Base-by-base conservation (phyloP, 2,113 vertebrate genomes). In the Cynopterus brachyotis region DNA sequence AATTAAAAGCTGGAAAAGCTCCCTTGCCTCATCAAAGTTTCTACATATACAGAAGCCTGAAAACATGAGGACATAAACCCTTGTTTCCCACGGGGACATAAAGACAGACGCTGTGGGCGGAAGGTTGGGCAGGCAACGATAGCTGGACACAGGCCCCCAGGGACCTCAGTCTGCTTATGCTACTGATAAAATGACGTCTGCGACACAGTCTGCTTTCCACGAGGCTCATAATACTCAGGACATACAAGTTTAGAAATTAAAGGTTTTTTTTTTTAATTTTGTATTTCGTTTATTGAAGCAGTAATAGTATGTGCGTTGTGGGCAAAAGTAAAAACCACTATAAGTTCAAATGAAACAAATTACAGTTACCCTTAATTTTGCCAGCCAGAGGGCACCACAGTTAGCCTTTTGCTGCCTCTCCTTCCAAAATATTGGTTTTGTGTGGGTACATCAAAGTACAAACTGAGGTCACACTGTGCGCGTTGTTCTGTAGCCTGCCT, bases 371-470 rank as follows among this genome's bases (percentile, higher is more conserved):
- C 42, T 70, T 50, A 26, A 20, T 60, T 17, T 79, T 42, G 22
- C 24, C 32, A 6, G 11, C 59, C 47, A 6, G 70, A 37, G 78
- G 37, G 81, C 26, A 28, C 45, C 20, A 1, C 2, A 1, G 26
- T 12, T 2, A 30, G 35, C 30, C 22, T 50, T 81, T 28, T 22
- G 53, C 13, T 13, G 3, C 30, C 26, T 24, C 47, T 10, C 26
- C 57, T 64, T 42, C 57, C 28, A 28, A 30, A 75, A 12, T 9
- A 12, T 7, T 78, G 12, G 64, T 76, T 64, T 32, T 22, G 47
- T 0, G 2, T 22, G 35, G 24, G 28, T 3, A 32, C 5, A 1
- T 32, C 67, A 47, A 0, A 1, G 2, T 9, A 22, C 45, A 12
- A 22, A 32, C 12, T 1, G 35, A 79, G 57, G 60, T 28, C 60